Conservation (phyloP, 92 coral and sea anemone species). For the Bergia sp. region DNA sequence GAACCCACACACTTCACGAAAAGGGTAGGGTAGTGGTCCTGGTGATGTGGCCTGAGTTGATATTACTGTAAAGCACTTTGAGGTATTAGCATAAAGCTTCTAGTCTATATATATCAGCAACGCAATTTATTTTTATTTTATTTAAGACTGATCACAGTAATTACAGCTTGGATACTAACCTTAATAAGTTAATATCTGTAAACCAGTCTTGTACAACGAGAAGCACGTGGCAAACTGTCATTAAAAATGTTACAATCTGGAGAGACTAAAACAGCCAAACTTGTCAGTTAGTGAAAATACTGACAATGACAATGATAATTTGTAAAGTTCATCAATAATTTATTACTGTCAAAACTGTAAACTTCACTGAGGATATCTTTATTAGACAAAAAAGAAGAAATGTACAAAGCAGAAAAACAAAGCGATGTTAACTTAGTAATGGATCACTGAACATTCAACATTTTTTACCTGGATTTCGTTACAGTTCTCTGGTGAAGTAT, state of each 20-base stretch:
- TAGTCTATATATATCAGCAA: not conserved
- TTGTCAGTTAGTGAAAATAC: not conserved
- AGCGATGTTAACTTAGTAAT: too few species aligned
- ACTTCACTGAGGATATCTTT: not conserved
- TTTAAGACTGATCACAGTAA: not conserved
- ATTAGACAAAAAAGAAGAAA: not conserved
- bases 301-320: not conserved
- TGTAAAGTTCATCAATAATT: not conserved
- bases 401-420: too few species aligned
- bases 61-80: too few species aligned
- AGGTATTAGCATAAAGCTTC: not conserved
- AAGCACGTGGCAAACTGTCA: constrained; percentile 94
- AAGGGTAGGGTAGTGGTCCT: too few species aligned
- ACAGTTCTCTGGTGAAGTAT: constrained; percentile 94
- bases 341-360: not conserved
- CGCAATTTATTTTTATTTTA: not conserved
- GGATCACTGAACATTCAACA: too few species aligned
- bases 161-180: constrained; percentile 52
- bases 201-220: constrained; percentile 98
- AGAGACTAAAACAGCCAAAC: constrained; percentile 68
- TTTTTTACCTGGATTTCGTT: constrained; percentile 93
- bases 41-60: too few species aligned
- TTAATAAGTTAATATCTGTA: constrained; percentile 84
- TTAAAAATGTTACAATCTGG: constrained; percentile 90
- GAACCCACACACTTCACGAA: too few species aligned